A percentile compares a stretch with the other conserved stretches of the same genome.
These are phyloP conservation scores for Euspilapteryx auroguttella DNA, from an alignment of 2,888 invertebrate genomes.

Conservation along the genomic window DNA sequence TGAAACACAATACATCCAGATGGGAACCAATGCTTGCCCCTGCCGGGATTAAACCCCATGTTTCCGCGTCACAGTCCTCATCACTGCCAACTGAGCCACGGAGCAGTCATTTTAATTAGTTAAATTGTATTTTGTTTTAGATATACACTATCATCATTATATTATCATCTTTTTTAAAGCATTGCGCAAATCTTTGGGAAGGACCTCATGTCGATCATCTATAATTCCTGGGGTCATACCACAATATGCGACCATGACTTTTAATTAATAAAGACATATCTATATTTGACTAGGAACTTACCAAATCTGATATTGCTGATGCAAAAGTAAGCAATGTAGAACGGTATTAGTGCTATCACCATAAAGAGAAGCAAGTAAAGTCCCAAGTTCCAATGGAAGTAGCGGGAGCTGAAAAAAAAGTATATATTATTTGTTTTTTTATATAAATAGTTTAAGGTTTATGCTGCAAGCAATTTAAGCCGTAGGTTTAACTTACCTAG, in stretches of 20 bases:
- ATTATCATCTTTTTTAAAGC: too few relatives aligned
- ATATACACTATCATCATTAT: too few relatives aligned
- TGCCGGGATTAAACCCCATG: too few relatives aligned
- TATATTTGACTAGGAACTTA: conserved; percentile 31
- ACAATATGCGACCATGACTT: not conserved
- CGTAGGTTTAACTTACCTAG: conserved; percentile 63
- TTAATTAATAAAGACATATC: not conserved
- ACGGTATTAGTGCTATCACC: conserved; percentile 94
- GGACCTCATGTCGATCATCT: too few relatives aligned
- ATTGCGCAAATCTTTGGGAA: too few relatives aligned
- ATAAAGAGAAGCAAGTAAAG: conserved; percentile 89
- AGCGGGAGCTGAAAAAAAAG: conserved; percentile 72
- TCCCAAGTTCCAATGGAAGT: conserved; percentile 94
- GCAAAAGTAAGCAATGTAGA: conserved; percentile 94
- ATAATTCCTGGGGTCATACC: not conserved
- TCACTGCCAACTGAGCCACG: too few relatives aligned
- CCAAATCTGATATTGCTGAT: conserved; percentile 87
- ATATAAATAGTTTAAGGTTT: not conserved
- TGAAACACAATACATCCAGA: too few relatives aligned
- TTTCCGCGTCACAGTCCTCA: too few relatives aligned
- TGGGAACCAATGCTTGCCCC: not conserved
- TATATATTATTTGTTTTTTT: not conserved
- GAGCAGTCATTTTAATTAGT: too few relatives aligned
- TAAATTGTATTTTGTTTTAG: too few relatives aligned
- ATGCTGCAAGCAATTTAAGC: not conserved